Conservation (phyloP, 64 coral and sea anemone genomes). For the Platygyra sinensis region DNA sequence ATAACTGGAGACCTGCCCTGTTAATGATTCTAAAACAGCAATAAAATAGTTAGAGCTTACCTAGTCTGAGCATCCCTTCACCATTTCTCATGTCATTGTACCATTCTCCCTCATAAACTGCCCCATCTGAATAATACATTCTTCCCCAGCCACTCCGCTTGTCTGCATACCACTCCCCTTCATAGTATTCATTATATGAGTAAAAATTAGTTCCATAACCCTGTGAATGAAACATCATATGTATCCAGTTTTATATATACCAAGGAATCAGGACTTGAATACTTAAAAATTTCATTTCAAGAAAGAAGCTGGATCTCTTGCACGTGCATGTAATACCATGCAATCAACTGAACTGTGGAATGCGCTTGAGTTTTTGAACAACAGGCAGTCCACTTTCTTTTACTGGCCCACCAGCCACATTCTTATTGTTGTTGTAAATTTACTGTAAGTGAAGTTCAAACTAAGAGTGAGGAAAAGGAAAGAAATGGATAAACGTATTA, state of each 20-base stretch:
- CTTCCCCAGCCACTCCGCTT: constrained; percentile 97
- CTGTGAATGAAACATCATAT: constrained; percentile 28
- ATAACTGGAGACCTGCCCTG: no score
- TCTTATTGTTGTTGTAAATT: no score
- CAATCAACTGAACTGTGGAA: no score
- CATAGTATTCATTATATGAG: constrained; percentile 91
- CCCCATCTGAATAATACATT: constrained; percentile 95
- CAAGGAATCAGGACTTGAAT: no score
- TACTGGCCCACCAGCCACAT: no score
- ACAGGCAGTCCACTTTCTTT: no score
- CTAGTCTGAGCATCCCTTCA: constrained; percentile 95
- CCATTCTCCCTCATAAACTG: constrained; percentile 98
- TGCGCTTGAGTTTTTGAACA: no score
- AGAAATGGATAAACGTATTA: no score
- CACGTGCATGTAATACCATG: no score
- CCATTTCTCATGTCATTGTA: constrained; percentile 95
- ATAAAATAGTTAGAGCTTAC: constrained; percentile 34
- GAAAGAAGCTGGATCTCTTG: no score
- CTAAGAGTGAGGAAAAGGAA: no score
- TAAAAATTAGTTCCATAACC: constrained; percentile 99
- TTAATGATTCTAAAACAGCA: not conserved
- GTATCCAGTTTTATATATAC: not conserved
- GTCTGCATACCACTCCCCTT: constrained; percentile 98
- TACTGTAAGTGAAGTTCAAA: no score
- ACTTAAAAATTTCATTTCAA: not conserved